phyloP scores from a whole-genome alignment of 2,797 vertebrate species.

The Poecilia velifera region DNA sequence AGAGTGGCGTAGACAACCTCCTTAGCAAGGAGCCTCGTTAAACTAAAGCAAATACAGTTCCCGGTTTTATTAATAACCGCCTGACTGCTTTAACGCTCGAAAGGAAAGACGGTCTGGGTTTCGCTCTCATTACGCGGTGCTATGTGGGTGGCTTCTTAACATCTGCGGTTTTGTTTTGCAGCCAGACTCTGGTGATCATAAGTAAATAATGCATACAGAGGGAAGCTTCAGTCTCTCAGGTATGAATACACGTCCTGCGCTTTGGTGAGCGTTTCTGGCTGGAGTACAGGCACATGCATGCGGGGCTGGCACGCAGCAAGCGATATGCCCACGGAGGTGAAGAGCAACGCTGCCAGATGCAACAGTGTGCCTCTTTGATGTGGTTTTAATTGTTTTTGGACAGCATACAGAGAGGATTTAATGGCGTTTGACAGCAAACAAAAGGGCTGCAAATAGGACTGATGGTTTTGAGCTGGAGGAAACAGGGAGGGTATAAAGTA shows the following conservation, averaged over 20 bases:
- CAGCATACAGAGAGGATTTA: conserved; percentile 1
- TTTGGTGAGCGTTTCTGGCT: conserved; percentile 23
- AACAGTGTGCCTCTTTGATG: conserved; percentile 24
- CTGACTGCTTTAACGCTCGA: neutral
- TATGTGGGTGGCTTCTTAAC: conserved; percentile 17
- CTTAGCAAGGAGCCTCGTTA: neutral
- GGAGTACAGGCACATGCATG: conserved; percentile 11
- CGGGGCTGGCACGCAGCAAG: conserved; percentile 27
- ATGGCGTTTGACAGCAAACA: conserved; percentile 18
- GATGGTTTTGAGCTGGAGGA: neutral
- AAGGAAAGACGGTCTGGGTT: neutral
- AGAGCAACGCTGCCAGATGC: conserved; percentile 23
- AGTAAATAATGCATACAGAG: conserved; percentile 23
- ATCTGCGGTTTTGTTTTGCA: conserved; percentile 20
- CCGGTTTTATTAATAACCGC: neutral
- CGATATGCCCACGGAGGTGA: conserved; percentile 15
- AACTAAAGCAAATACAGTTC: neutral
- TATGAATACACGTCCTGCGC: conserved; percentile 25
- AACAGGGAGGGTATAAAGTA: neutral
- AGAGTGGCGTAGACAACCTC: neutral
- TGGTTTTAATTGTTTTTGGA: conserved; percentile 42
- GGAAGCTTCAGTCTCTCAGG: conserved; percentile 32
- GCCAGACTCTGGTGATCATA: conserved; percentile 6
- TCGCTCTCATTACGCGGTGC: neutral
- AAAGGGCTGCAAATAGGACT: conserved; percentile 3